Evolutionary conservation across 2,797 vertebrate species (phyloP).

Genomic region (Cyprinella venusta): DNA sequence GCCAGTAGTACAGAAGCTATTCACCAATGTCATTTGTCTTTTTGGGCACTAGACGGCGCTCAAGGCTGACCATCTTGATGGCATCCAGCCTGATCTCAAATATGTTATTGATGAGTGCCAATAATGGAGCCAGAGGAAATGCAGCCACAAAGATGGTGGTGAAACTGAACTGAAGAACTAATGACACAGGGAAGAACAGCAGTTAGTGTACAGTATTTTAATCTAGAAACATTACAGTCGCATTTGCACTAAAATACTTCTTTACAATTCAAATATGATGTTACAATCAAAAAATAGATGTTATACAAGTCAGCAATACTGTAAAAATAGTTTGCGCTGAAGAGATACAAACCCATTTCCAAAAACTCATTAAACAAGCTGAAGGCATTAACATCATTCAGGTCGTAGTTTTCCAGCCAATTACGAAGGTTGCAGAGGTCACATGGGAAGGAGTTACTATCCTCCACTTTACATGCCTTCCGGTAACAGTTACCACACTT

Average conservation of each 20-base stretch:
- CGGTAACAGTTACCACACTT: constrained; percentile 71
- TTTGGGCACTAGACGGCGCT: constrained; percentile 84
- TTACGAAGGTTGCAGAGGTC: constrained; percentile 71
- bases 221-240: neutral
- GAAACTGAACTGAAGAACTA: constrained; percentile 94
- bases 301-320: neutral
- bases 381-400: constrained; percentile 79
- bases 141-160: constrained; percentile 95
- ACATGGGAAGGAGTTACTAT: constrained; percentile 61
- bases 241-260: neutral
- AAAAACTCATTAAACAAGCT: constrained; percentile 91
- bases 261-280: neutral
- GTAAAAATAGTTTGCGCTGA: neutral
- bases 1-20: constrained; percentile 29
- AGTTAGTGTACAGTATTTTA: neutral
- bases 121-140: constrained; percentile 89
- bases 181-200: neutral
- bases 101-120: constrained; percentile 89
- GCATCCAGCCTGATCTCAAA: constrained; percentile 90
- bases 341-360: constrained; percentile 85
- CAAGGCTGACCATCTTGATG: constrained; percentile 87
- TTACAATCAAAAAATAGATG: neutral
- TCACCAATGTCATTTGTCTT: constrained; percentile 94
- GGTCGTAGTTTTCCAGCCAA: constrained; percentile 84
- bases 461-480: constrained; percentile 63